Evolutionary conservation across 2,888 invertebrate species (phyloP).

Genomic region (Mesopsocus fuscifrons): DNA sequence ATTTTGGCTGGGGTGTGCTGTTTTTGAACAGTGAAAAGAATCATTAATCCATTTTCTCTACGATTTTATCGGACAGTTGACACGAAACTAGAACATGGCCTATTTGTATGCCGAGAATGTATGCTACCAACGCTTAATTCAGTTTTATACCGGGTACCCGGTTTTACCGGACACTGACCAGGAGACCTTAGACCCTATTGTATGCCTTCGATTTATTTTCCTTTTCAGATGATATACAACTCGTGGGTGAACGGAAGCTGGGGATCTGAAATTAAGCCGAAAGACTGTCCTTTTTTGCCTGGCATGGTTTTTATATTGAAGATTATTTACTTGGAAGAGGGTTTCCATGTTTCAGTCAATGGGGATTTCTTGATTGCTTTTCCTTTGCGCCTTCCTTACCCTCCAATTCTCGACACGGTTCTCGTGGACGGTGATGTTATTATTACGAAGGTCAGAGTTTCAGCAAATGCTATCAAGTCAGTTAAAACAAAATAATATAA

Average conservation of each 20-base stretch:
- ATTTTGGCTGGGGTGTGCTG: too few relatives aligned
- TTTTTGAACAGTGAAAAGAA: too few relatives aligned
- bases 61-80: too few relatives aligned
- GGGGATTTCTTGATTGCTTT: background rate
- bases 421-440: background rate
- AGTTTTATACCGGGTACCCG: too few relatives aligned
- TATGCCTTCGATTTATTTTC: too few relatives aligned
- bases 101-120: too few relatives aligned
- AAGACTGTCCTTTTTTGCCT: background rate
- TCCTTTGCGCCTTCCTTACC: background rate
- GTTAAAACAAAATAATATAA: too few relatives aligned
- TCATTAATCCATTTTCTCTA: too few relatives aligned
- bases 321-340: background rate
- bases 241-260: background rate
- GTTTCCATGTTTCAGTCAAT: background rate
- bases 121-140: too few relatives aligned
- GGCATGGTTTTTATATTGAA: background rate
- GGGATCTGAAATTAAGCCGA: background rate
- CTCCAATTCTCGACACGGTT: background rate
- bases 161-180: too few relatives aligned
- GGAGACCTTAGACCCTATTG: too few relatives aligned
- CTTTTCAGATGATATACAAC: background rate
- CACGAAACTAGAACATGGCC: too few relatives aligned
- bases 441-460: background rate
- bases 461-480: background rate